A percentile compares a stretch with the other conserved stretches of the same genome.
Conservation (phyloP, 2,888 invertebrate species). For the Drosophila anceps region DNA sequence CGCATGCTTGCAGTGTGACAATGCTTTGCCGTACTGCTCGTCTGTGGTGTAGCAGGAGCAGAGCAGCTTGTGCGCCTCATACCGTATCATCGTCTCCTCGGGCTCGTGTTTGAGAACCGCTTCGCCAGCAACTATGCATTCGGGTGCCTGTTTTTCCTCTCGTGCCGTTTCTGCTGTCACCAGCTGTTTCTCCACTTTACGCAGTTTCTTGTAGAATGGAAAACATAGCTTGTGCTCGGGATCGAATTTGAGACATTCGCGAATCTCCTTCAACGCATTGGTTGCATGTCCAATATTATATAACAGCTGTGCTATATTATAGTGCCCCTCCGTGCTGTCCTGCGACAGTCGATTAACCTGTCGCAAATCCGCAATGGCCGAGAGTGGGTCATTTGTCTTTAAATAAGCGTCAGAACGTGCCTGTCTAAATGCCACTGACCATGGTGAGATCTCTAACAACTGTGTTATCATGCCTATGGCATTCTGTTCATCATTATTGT, state of each 20-base stretch:
- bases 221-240: constrained; percentile 99
- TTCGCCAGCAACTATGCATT: constrained; percentile 90
- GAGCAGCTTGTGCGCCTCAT: constrained; percentile 90
- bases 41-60: constrained; percentile 92
- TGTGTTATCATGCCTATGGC: constrained; percentile 89
- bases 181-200: constrained; percentile 94
- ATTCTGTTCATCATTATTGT: constrained; percentile 86
- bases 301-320: constrained; percentile 90
- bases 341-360: constrained; percentile 95
- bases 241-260: constrained; percentile 98
- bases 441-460: constrained; percentile 93
- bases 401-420: constrained; percentile 94
- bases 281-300: constrained; percentile 97
- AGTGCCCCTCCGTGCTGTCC: constrained; percentile 94
- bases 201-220: constrained; percentile 97
- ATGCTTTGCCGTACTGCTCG: constrained; percentile 90
- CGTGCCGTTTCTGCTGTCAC: constrained; percentile 88
- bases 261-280: constrained; percentile 95
- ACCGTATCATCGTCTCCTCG: constrained; percentile 89
- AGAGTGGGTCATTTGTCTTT: constrained; percentile 90
- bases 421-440: constrained; percentile 94
- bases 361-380: constrained; percentile 96
- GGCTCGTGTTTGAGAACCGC: constrained; percentile 90
- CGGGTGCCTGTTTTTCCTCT: constrained; percentile 88
- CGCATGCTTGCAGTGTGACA: constrained; percentile 92